Base-by-base conservation (phyloP, 2,797 vertebrate genomes). In the Malacoctenus gilli region DNA sequence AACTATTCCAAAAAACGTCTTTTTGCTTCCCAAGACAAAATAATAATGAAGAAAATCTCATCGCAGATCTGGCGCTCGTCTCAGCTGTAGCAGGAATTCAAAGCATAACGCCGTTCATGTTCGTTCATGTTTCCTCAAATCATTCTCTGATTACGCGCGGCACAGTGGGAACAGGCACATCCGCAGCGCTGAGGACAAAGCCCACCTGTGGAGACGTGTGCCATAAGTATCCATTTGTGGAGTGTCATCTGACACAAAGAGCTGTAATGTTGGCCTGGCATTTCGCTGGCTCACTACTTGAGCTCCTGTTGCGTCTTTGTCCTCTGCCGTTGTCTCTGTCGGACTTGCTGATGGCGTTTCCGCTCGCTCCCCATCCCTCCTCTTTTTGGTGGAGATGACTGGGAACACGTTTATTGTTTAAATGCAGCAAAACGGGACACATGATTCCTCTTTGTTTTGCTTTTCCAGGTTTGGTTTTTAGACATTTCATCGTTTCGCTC, bases 351-450 rank as follows among this genome's bases (percentile, higher is more conserved):
- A 18, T 14, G 15, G 0, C 16, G 30, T 30, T 15, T 12, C n/a
- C 32, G 2, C 31, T 40, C 6, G 23, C 2, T 13, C 4, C 21
- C 14, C 14, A 2, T 2, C n/a, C 19, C 8, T 28, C 10, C 8
- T 1, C 20, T 7, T 15, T 8, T 13, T 2, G 22, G 7, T 20
- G 6, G 6, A 36, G 20, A 7, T 22, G 41, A 46, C 40, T 31
- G 14, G 32, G 35, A 42, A 41, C 40, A 59, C 23, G 31, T 32
- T 8, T 20, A 23, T 36, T 43, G 13, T 69, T 48, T 59, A 51
- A 55, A 72, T 76, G 40, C 34, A 69, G 63, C 66, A 57, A 38
- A 22, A 61, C 2, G 34, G 8, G 46, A 32, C 3, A 2, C 4
- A n/a, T 49, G 21, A 64, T 75, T 32, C 11, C 13, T 8, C n/a